phyloP scores from a whole-genome alignment of 2,888 invertebrate species.

The Alcis repandata region DNA sequence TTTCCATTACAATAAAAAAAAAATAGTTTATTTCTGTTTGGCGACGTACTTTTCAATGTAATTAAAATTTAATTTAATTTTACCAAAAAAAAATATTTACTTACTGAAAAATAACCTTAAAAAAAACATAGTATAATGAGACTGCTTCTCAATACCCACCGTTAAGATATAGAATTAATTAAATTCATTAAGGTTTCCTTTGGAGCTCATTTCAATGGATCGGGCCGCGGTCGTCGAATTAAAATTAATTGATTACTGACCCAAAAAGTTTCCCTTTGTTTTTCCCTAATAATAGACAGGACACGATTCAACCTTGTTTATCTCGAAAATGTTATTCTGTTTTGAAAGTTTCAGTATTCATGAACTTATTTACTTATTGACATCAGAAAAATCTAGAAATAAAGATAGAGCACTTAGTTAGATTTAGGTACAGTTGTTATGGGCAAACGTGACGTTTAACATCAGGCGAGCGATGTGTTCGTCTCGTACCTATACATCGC shows the following conservation, averaged over 20 bases:
- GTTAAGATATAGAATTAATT: slow-evolving; percentile 10
- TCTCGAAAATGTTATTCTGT: slow-evolving; percentile 3
- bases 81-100: too few relatives aligned
- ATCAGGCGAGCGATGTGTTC: too few relatives aligned
- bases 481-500: too few relatives aligned
- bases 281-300: slow-evolving; percentile 14
- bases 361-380: neutral
- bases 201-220: slow-evolving; percentile 16
- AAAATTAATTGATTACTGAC: slow-evolving; percentile 44
- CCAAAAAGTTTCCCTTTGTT: slow-evolving; percentile 36
- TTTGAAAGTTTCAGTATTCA: neutral
- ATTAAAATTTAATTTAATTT: too few relatives aligned
- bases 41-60: too few relatives aligned
- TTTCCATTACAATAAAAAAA: too few relatives aligned
- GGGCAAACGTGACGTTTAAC: too few relatives aligned
- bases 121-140: neutral
- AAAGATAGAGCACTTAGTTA: too few relatives aligned
- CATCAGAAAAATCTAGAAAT: too few relatives aligned
- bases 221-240: slow-evolving; percentile 29
- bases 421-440: too few relatives aligned
- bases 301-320: slow-evolving; percentile 1
- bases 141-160: neutral
- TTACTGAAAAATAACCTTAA: too few relatives aligned
- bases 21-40: too few relatives aligned
- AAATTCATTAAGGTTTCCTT: slow-evolving; percentile 17